Evolutionary conservation across 2,888 invertebrate species (phyloP).

Genomic region (Ennomos fuscantarius): DNA sequence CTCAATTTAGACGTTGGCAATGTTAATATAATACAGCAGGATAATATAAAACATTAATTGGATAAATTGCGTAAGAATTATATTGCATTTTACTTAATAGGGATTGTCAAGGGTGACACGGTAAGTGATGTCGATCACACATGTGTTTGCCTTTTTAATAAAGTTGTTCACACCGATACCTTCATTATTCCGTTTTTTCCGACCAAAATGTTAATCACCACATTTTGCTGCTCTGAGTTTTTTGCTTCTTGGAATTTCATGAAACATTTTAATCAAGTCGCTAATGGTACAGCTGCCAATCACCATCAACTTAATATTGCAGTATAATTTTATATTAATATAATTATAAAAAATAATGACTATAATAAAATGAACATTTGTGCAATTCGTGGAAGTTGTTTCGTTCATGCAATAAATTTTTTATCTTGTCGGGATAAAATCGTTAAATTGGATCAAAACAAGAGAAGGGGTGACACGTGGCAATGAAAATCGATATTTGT

Average conservation of each 20-base stretch:
- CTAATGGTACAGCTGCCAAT: constrained; percentile 66
- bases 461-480: constrained; percentile 33
- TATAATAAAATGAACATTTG: constrained; percentile 51
- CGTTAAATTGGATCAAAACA: constrained; percentile 64
- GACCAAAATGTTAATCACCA: constrained; percentile 71
- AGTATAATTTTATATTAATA: constrained; percentile 47
- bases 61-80: constrained; percentile 46
- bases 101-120: constrained; percentile 64
- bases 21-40: constrained; percentile 25
- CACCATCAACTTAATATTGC: constrained; percentile 54
- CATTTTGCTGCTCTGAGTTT: constrained; percentile 62
- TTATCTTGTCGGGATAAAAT: constrained; percentile 49
- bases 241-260: constrained; percentile 59
- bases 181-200: constrained; percentile 70
- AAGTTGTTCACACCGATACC: constrained; percentile 72
- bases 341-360: constrained; percentile 51
- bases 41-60: constrained; percentile 13
- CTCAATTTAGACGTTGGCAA: constrained; percentile 60
- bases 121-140: constrained; percentile 60
- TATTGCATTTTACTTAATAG: constrained; percentile 54
- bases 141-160: constrained; percentile 72
- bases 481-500: constrained; percentile 62
- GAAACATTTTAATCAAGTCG: constrained; percentile 69
- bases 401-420: constrained; percentile 51
- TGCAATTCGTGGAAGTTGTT: constrained; percentile 44